Evolutionary conservation across 2,113 vertebrate genomes (phyloP), one percentile per base, ranked within the genome.

Genomic region (Ceyx margarethae): DNA sequence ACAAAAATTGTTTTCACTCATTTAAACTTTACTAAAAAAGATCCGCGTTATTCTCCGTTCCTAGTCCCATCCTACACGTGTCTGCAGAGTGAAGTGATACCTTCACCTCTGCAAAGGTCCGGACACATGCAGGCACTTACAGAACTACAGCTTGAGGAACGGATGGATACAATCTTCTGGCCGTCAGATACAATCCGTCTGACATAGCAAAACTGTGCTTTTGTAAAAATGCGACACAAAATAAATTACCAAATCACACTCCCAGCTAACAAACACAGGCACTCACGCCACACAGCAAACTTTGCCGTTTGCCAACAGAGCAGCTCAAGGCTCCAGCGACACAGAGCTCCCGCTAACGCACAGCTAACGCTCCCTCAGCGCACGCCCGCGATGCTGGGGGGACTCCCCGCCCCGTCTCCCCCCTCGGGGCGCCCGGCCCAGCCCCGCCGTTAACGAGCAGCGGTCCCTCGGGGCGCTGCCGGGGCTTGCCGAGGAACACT

Each of bases 321-420:
- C 46, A 16, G 56, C 48, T 3, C 6, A 42, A 9, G 3, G 20
- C 73, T 29, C 7, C 73, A 3, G 35, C 2, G 21, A 42, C 8
- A 29, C 33, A 1, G 4, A 23, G 81, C 28, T 31, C 72, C 18
- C 72, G 10, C 35, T 29, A 64, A 13, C 58, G 15, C 25, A 57
- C 54, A 5, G 7, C 57, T 2, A 4, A 16, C 81, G 0, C 77
- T 2, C 7, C 2, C 71, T 2, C 68, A 23, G 40, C 31, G 42
- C 25, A 3, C 62, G 3, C 35, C 1, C 4, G 69, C 19, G 3
- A 7, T 7, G 79, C 3, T 40, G 16, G 26, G 29, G 23, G 51
- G 15, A 8, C 64, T 22, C 53, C 28, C 16, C 37, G 37, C 37
- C 60, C 50, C 50, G 18, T 0, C 12, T 8, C 60, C 53, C 33